Conservation (phyloP, 2,888 invertebrate genomes). For the Chironomus tentans region DNA sequence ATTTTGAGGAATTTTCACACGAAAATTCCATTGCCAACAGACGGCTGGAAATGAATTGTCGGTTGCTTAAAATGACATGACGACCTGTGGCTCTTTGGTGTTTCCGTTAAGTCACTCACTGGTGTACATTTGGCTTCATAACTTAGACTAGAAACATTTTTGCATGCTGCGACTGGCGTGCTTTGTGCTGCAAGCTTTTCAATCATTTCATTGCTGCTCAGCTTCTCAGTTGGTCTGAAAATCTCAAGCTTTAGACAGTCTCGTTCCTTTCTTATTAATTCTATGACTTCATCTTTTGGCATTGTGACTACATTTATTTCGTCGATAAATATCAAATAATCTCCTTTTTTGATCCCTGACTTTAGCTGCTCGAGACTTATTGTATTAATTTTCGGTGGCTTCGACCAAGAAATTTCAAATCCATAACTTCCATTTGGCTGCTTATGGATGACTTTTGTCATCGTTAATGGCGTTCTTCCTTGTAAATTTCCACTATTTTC, state of each 20-base stretch:
- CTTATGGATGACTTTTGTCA: not conserved
- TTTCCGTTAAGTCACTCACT: not conserved
- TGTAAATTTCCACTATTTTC: not conserved
- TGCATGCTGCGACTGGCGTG: not conserved
- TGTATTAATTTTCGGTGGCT: slow-evolving; percentile 9
- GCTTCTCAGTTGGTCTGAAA: not conserved
- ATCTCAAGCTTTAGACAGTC: not conserved
- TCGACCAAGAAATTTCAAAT: slow-evolving; percentile 10
- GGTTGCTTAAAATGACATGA: slow-evolving; percentile 8
- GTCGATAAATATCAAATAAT: slow-evolving; percentile 2
- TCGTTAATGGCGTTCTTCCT: slow-evolving; percentile 5
- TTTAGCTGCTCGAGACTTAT: not conserved
- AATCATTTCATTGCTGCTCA: slow-evolving; percentile 1
- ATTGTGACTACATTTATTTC: slow-evolving; percentile 11
- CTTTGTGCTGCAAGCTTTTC: slow-evolving; percentile 8
- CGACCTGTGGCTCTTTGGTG: slow-evolving; percentile 5
- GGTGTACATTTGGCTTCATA: not conserved
- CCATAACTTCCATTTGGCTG: not conserved
- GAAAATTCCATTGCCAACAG: slow-evolving; percentile 8
- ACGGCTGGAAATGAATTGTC: slow-evolving; percentile 6
- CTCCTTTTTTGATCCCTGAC: not conserved
- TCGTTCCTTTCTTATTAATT: not conserved
- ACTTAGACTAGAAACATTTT: slow-evolving; percentile 1
- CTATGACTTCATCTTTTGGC: slow-evolving; percentile 1
- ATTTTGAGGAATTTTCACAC: not conserved